Percentiles rank a stretch among this genome's conserved stretches.
Conservation (phyloP, 2,888 invertebrate genomes). For the Parnassius smintheus region DNA sequence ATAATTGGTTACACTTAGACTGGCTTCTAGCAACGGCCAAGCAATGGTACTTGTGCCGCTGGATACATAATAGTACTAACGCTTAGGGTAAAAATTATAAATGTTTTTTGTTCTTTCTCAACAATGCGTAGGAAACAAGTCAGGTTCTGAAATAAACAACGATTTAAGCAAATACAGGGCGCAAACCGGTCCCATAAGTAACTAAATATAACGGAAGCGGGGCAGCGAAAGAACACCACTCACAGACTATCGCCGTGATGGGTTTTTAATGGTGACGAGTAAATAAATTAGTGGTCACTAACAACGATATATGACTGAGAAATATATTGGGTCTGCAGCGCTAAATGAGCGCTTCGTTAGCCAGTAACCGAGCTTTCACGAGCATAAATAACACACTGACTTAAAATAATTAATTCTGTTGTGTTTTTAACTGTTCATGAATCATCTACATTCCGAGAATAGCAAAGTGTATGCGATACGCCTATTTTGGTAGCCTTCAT, state of each 20-base stretch:
- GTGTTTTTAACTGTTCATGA: slow-evolving; percentile 1
- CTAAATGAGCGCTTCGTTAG: slow-evolving; percentile 18
- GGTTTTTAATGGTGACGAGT: slow-evolving; percentile 39
- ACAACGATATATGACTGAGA: slow-evolving; percentile 20
- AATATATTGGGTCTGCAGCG: slow-evolving; percentile 16
- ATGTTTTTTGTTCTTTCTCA: too few species aligned
- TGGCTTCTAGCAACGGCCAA: too few species aligned
- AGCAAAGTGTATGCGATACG: not conserved
- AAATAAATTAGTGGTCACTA: slow-evolving; percentile 33
- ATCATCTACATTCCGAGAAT: not conserved
- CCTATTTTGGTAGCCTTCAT: too few species aligned
- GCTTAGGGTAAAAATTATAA: too few species aligned
- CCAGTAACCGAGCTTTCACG: not conserved
- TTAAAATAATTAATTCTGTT: too few species aligned
- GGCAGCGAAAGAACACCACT: slow-evolving; percentile 30
- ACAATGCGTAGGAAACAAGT: not conserved
- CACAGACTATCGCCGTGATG: slow-evolving; percentile 32
- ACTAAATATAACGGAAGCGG: slow-evolving; percentile 36
- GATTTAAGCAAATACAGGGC: slow-evolving; percentile 1
- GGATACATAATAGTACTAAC: too few species aligned
- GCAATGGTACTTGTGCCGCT: too few species aligned
- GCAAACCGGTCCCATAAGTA: slow-evolving; percentile 13
- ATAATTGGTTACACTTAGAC: too few species aligned
- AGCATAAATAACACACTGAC: slow-evolving; percentile 5
- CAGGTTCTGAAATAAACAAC: slow-evolving; percentile 1